Base-by-base conservation (phyloP, 1,140 invertebrate species). In the Drosophila ananassae region DNA sequence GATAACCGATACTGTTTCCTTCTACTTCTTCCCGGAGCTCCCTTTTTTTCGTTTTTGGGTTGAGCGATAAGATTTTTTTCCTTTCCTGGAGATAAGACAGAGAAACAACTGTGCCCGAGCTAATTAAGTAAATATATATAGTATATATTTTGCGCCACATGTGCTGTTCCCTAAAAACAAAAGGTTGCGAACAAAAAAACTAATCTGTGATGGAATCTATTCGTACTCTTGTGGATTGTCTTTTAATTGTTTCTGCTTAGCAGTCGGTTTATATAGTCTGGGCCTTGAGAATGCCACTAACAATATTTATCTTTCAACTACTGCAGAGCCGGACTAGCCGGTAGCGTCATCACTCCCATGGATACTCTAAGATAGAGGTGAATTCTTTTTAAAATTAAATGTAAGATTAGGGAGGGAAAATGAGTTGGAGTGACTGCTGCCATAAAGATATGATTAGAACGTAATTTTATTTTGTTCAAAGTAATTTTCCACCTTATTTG, bases 231-330 rank as follows among this genome's bases (percentile, higher is more conserved):
- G 24, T 39, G 22, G 41, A 47, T 24, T 22, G 13, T 59, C 30
- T 39, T 44, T 30, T 44, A 51, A 52, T 52, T 67, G 44, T 44
- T 25, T 9, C 6, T 32, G 34, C 21, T 22, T 25, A 52, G n/a
- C 24, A n/a, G 47, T 28, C 2, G 52, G 50, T 68, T 69, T 69
- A 68, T 55, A 12, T 56, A 5, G 39, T 67, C 63, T 47, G 66
- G 12, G 30, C 64, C 37, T 54, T 47, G 39, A 30, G 32, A 68
- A 25, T 24, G 13, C 32, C 32, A 61, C 10, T 39, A 50, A 62
- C 2, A 37, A 37, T 17, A 17, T 17, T 17, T 17, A 17, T 41
- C 39, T 41, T 25, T 10, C 34, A 68, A 68, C 13, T 69, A 37
- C 66, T 69, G 66, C 66, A 68, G 24, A 37, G 39, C 61, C 44